Conservation (phyloP, 2,797 vertebrate genomes). For the Typhlichthys subterraneus region DNA sequence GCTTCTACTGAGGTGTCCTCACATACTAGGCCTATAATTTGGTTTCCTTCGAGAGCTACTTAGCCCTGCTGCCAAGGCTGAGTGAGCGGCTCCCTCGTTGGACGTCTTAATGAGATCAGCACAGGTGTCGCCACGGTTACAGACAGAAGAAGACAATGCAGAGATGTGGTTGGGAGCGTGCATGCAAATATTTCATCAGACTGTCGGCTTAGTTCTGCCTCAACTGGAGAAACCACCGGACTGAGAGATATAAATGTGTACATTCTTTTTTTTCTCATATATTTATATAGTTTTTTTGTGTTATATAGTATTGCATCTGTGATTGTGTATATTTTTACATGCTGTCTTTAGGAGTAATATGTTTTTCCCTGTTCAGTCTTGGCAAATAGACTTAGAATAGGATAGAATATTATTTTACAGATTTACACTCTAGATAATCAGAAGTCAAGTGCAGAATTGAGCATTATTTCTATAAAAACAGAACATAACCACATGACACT, state of each 20-base stretch:
- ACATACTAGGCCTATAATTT: constrained; percentile 39
- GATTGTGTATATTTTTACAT: too few relatives aligned
- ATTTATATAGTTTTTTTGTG: too few relatives aligned
- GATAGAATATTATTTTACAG: too few relatives aligned
- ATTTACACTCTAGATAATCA: too few relatives aligned
- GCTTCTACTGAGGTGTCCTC: constrained; percentile 49
- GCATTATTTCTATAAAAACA: too few relatives aligned
- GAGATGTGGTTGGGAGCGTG: constrained; percentile 31
- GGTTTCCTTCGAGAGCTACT: constrained; percentile 60
- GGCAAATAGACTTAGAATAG: too few relatives aligned
- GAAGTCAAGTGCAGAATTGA: constrained; percentile 3
- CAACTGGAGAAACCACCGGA: constrained; percentile 8
- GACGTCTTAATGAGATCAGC: constrained; percentile 65
- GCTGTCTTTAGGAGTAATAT: too few relatives aligned
- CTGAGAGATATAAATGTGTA: too few relatives aligned
- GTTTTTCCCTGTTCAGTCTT: too few relatives aligned
- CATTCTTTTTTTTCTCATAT: too few relatives aligned
- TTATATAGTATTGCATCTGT: too few relatives aligned
- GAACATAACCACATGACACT: too few relatives aligned
- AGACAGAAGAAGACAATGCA: constrained; percentile 37
- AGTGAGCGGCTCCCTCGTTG: constrained; percentile 50
- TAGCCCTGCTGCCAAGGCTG: constrained; percentile 63
- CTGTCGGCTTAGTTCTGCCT: constrained; percentile 18
- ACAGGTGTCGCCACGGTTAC: constrained; percentile 70
- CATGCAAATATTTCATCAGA: constrained; percentile 20